Evolutionary conservation across 2,888 invertebrate genomes (phyloP).

Genomic region (Drosophila anceps): DNA sequence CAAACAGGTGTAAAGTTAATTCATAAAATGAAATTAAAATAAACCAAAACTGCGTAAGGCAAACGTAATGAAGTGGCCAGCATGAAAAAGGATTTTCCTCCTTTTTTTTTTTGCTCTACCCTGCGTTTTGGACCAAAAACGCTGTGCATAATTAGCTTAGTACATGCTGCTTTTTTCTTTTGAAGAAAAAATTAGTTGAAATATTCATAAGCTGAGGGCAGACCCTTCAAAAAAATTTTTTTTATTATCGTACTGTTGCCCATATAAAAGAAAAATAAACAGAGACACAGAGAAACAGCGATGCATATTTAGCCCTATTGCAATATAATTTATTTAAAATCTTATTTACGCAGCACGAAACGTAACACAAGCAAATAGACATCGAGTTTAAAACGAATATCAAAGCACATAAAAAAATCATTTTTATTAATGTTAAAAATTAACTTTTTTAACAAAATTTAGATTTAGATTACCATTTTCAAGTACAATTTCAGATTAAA

Average conservation of each 20-base stretch:
- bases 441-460: not conserved
- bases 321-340: constrained; percentile 78
- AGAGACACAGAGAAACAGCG: constrained; percentile 11
- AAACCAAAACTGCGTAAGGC: constrained; percentile 62
- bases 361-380: constrained; percentile 6
- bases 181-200: constrained; percentile 62
- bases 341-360: constrained; percentile 59
- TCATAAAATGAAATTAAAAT: constrained; percentile 84
- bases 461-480: constrained; percentile 51
- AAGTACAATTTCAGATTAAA: constrained; percentile 16
- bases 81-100: constrained; percentile 59
- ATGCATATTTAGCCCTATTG: constrained; percentile 62
- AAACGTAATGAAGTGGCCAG: constrained; percentile 71
- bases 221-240: constrained; percentile 10
- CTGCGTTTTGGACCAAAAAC: constrained; percentile 37
- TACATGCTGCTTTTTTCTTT: constrained; percentile 52
- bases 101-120: not conserved
- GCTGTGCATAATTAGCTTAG: constrained; percentile 78
- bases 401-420: constrained; percentile 50
- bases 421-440: constrained; percentile 64
- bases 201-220: constrained; percentile 58
- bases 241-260: constrained; percentile 10
- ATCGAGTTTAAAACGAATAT: not conserved
- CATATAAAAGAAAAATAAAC: constrained; percentile 1
- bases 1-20: constrained; percentile 84